A percentile compares a stretch with the other conserved stretches of the same genome.
phyloP scores from a whole-genome alignment of 2,113 vertebrate species.

The Dromaius novaehollandiae region DNA sequence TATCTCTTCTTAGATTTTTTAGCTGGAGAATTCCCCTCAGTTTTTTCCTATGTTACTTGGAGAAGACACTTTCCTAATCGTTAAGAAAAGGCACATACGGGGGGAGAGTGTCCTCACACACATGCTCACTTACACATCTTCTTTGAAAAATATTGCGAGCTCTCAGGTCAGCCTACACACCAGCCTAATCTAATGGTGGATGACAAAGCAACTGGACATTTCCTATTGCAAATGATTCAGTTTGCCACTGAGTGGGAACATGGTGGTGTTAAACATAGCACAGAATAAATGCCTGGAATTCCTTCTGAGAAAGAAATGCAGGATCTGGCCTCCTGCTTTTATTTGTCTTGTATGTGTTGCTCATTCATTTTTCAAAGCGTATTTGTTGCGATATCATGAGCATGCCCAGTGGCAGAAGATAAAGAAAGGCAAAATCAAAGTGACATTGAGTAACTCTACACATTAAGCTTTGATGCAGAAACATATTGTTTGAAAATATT shows the following conservation, averaged over 20 bases:
- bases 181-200: neutral
- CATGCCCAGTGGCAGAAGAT: conserved; percentile 45
- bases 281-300: neutral
- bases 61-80: neutral
- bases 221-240: neutral
- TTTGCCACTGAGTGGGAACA: neutral
- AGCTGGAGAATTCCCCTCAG: neutral
- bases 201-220: neutral
- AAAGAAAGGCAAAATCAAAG: conserved; percentile 66
- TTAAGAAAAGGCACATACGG: neutral
- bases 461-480: conserved; percentile 64
- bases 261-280: neutral
- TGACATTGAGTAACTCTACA: conserved; percentile 47
- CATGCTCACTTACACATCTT: neutral
- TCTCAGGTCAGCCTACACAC: neutral
- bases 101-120: neutral
- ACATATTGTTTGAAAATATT: conserved; percentile 66
- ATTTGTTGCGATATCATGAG: conserved; percentile 21
- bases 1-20: neutral
- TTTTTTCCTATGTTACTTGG: neutral
- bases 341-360: conserved; percentile 53
- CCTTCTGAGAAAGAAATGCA: neutral
- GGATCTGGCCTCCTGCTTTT: conserved; percentile 6
- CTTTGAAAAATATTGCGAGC: neutral
- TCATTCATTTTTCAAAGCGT: conserved; percentile 43